Conservation (phyloP, 2,797 vertebrate species). For the Rhynchotus rufescens region DNA sequence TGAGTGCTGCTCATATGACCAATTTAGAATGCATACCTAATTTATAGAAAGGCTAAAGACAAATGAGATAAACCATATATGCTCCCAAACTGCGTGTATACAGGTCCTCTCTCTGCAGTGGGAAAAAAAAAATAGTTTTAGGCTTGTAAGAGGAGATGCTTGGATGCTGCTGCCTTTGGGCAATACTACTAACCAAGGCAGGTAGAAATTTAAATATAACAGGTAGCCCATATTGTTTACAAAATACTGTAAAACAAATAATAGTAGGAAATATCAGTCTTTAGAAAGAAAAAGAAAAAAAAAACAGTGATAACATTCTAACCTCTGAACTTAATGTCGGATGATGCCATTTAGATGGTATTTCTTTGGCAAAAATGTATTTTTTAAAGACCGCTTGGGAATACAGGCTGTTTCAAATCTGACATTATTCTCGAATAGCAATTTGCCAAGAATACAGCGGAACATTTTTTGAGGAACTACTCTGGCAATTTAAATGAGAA, state of each 20-base stretch:
- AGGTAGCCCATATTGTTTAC: not conserved
- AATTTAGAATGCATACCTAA: not conserved
- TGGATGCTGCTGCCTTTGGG: not conserved
- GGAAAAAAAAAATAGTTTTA: not conserved
- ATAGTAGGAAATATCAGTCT: not conserved
- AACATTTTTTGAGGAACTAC: constrained; percentile 56
- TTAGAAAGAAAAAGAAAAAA: not conserved
- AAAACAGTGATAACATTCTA: not conserved
- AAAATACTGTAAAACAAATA: not conserved
- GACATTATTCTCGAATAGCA: constrained; percentile 25
- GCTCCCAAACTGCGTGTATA: not conserved
- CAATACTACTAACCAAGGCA: not conserved
- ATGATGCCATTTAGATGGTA: not conserved
- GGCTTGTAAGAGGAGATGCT: not conserved
- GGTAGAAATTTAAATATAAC: not conserved
- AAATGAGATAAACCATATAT: not conserved
- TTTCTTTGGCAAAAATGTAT: constrained; percentile 11
- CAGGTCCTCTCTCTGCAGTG: not conserved
- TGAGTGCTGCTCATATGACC: not conserved
- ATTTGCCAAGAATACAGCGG: constrained; percentile 45
- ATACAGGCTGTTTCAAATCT: constrained; percentile 25
- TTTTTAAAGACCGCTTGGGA: not conserved
- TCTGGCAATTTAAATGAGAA: constrained; percentile 65
- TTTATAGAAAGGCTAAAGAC: not conserved
- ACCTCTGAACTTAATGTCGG: not conserved